A percentile compares a stretch with the other conserved stretches of the same genome.
Evolutionary conservation across 2,888 invertebrate species (phyloP).

Genomic region (Plusia festucae): DNA sequence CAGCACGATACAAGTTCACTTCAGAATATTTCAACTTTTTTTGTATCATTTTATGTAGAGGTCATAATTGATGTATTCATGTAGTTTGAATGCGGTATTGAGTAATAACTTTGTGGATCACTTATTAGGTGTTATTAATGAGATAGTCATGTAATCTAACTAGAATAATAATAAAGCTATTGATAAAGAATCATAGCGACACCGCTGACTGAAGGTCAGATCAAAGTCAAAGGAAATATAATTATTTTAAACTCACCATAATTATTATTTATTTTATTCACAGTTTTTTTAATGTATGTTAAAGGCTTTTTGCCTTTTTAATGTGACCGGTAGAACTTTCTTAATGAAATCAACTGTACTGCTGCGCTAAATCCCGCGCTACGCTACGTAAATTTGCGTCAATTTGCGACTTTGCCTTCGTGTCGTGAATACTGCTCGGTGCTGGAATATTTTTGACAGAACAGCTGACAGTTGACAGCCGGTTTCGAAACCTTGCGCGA

Average conservation of each 20-base stretch:
- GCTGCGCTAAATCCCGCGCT: slow-evolving; percentile 26
- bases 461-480: slow-evolving; percentile 5
- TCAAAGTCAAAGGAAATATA: slow-evolving; percentile 78
- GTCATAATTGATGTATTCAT: neutral
- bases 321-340: slow-evolving; percentile 27
- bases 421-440: slow-evolving; percentile 18
- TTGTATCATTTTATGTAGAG: neutral
- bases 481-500: slow-evolving; percentile 7
- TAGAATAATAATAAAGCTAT: slow-evolving; percentile 15
- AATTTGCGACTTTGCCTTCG: slow-evolving; percentile 22
- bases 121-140: neutral
- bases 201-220: slow-evolving; percentile 72
- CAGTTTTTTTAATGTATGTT: slow-evolving; percentile 19
- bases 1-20: neutral
- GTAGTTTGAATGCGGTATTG: neutral
- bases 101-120: neutral
- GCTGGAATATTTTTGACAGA: slow-evolving; percentile 1
- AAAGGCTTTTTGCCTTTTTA: slow-evolving; percentile 14
- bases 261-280: slow-evolving; percentile 30
- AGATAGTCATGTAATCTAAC: neutral
- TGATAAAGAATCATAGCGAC: slow-evolving; percentile 23
- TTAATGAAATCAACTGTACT: slow-evolving; percentile 26
- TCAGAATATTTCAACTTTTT: neutral
- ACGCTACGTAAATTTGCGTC: slow-evolving; percentile 22
- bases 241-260: slow-evolving; percentile 75